These are phyloP conservation scores for Ganaspis brasiliensis DNA, from an alignment of 2,888 invertebrate genomes.

Conservation along the genomic window DNA sequence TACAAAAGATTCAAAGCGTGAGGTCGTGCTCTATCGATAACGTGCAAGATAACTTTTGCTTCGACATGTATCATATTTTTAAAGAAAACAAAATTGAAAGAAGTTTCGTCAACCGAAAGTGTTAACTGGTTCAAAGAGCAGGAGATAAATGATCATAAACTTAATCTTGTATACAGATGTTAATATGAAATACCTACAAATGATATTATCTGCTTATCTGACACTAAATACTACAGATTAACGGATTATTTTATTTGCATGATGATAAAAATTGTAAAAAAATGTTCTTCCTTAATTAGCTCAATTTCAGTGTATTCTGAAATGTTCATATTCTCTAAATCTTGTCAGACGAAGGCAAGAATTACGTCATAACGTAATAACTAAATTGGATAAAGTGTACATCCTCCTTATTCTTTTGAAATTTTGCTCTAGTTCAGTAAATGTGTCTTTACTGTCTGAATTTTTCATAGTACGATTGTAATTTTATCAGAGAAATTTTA, in stretches of 20 bases:
- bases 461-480: not conserved
- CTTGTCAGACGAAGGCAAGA: constrained; percentile 2
- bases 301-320: not conserved
- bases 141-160: constrained; percentile 8
- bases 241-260: not conserved
- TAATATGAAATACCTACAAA: constrained; percentile 1
- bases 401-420: constrained; percentile 27
- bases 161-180: constrained; percentile 6
- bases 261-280: too few species aligned
- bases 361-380: constrained; percentile 25
- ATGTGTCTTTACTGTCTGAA: not conserved
- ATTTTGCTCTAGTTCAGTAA: not conserved
- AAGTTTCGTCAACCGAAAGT: constrained; percentile 25
- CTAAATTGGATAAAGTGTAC: constrained; percentile 33
- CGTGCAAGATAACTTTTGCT: constrained; percentile 25
- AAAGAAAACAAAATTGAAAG: not conserved
- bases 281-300: not conserved
- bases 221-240: not conserved
- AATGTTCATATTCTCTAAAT: not conserved
- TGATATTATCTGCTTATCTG: not conserved
- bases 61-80: not conserved
- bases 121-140: constrained; percentile 34
- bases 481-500: too few species aligned
- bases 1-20: constrained; percentile 1
- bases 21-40: constrained; percentile 39